These are phyloP conservation scores for Onychostruthus taczanowskii DNA, from an alignment of 2,113 vertebrate genomes.

Conservation along the genomic window DNA sequence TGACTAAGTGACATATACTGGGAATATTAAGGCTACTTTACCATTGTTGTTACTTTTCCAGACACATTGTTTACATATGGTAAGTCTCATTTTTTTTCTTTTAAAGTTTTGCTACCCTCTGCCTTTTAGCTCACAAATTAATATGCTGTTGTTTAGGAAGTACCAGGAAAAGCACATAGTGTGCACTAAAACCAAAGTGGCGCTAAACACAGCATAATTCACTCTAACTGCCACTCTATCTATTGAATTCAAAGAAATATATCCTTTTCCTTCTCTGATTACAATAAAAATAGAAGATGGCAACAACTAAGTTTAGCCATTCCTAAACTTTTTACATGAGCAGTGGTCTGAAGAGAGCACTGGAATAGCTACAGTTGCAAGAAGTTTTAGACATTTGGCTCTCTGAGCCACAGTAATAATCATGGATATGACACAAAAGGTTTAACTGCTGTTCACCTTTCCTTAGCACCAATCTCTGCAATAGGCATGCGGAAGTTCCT, in stretches of 20 bases:
- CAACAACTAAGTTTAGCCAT: neutral
- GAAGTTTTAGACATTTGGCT: neutral
- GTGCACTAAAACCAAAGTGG: constrained; percentile 18
- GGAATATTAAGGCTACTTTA: neutral
- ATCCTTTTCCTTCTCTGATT: neutral
- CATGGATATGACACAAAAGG: neutral
- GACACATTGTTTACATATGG: neutral
- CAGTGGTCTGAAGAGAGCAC: neutral
- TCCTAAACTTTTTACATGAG: neutral
- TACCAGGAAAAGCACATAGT: neutral
- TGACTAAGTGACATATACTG: neutral
- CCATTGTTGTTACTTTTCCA: neutral
- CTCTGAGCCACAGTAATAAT: neutral
- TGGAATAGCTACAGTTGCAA: neutral
- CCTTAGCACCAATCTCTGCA: neutral
- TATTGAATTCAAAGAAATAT: neutral
- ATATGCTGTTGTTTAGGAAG: constrained; percentile 18
- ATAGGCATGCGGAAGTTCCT: neutral
- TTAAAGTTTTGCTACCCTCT: constrained; percentile 48
- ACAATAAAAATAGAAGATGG: neutral
- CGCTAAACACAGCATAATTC: neutral
- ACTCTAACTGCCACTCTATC: neutral
- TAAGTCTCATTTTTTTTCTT: neutral
- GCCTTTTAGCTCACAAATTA: constrained; percentile 49
- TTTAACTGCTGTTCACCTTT: neutral